Evolutionary conservation across 53 echinoderm and acorn worm species (phyloP), one percentile per base, ranked within the genome.

Genomic region (Arbacia lixula): DNA sequence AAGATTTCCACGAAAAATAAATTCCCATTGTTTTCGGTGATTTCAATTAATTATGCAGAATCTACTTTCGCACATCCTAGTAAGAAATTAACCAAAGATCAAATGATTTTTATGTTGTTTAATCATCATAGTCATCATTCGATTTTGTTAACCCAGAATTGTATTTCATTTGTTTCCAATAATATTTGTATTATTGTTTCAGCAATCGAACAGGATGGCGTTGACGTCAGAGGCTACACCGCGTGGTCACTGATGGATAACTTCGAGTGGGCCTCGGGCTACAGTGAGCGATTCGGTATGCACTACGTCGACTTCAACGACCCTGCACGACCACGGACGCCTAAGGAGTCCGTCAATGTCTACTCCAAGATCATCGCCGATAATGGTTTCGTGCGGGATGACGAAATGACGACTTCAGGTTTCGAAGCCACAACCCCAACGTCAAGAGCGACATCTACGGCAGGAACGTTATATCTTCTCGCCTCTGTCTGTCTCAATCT

Each of bases 181-280:
- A 4, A 21, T 28, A 19, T 68, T 14, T n/a, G n/a, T n/a, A n/a
- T n/a, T n/a, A n/a, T n/a, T n/a, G 14, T 78, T 37, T 14, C 82
- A 92, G 92, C 92, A 6, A 86, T 92, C 42, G 33, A 68, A 11
- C 27, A 88, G n/a, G 92, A 92, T 33, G 43, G 71, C 4, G 82
- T 85, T 1, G 79, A 92, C 50, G 92, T 92, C 5, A 92, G 81
- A 40, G 88, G 92, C 16, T 89, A 92, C 60, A 85, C 89, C 16
- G 92, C 88, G 2, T 92, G 92, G 92, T 92, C 92, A 30, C 67
- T 92, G 26, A 66, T 92, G 56, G 92, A 92, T 39, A 92, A 92
- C 36, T 89, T 92, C 33, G 92, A 92, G 51, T 92, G 92, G 92
- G 82, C 88, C 3, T 64, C 88, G 21, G 92, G 92, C 17, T 92